phyloP scores from a whole-genome alignment of 2,888 invertebrate genomes.

The Eupithecia centaureata region DNA sequence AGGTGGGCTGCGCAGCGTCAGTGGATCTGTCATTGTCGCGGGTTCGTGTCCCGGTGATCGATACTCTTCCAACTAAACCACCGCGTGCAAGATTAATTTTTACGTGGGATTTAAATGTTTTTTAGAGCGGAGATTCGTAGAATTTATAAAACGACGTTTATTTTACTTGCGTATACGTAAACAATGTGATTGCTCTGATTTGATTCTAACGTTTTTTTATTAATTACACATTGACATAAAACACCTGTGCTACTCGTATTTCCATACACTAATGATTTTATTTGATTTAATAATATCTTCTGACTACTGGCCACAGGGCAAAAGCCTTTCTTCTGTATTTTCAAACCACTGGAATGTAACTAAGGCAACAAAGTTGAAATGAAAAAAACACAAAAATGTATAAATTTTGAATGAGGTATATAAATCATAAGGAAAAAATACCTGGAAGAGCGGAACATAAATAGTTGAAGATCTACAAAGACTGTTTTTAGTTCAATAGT shows the following conservation, averaged over 20 bases:
- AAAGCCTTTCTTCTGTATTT: background rate
- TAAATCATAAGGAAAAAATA: background rate
- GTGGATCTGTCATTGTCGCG: constrained; percentile 33
- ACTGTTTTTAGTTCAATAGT: background rate
- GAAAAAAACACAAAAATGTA: background rate
- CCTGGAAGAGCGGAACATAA: background rate
- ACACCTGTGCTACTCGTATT: no score
- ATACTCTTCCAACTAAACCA: constrained; percentile 18
- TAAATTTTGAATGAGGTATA: background rate
- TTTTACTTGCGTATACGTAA: background rate
- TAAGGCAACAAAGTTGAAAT: background rate
- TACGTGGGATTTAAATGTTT: constrained; percentile 4
- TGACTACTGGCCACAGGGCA: background rate
- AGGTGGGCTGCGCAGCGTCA: constrained; percentile 30
- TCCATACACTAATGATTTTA: no score
- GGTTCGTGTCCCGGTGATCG: constrained; percentile 27
- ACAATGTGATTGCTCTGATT: no score
- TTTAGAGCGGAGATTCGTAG: background rate
- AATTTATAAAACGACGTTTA: background rate
- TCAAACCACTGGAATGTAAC: background rate
- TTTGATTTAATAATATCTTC: no score
- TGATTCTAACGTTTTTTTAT: no score
- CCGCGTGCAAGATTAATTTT: constrained; percentile 9
- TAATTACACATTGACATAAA: no score
- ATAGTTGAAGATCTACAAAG: background rate